Conservation (phyloP, 2,113 vertebrate genomes). For the Hippoglossus stenolepis region DNA sequence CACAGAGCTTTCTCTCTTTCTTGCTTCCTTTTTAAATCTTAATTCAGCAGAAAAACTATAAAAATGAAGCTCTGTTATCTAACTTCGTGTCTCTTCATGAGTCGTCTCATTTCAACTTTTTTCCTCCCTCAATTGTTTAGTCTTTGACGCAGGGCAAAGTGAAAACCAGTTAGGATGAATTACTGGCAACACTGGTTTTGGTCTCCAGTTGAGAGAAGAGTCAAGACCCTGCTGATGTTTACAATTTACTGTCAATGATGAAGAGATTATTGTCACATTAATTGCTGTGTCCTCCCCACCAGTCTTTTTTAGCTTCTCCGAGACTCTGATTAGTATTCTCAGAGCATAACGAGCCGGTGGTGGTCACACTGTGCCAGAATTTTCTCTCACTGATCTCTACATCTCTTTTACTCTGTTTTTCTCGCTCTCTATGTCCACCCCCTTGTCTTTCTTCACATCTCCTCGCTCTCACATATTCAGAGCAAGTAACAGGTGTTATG, state of each 20-base stretch:
- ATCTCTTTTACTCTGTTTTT: slow-evolving; percentile 35
- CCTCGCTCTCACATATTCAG: slow-evolving; percentile 24
- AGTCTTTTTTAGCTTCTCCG: slow-evolving; percentile 45
- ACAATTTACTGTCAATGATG: slow-evolving; percentile 36
- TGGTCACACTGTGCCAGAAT: slow-evolving; percentile 65
- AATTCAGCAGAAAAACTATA: too few species aligned
- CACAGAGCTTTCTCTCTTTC: too few species aligned
- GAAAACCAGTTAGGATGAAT: not conserved
- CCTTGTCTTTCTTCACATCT: slow-evolving; percentile 30
- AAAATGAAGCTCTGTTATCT: not conserved
- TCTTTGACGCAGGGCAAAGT: not conserved
- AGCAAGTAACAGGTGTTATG: not conserved
- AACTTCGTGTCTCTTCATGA: not conserved
- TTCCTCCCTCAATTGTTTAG: not conserved
- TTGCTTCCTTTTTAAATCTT: too few species aligned
- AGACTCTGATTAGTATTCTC: slow-evolving; percentile 74
- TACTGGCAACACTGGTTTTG: not conserved
- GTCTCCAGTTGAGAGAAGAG: not conserved
- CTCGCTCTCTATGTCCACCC: slow-evolving; percentile 10
- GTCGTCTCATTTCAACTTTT: not conserved
- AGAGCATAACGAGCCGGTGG: slow-evolving; percentile 55
- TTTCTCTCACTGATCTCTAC: slow-evolving; percentile 46
- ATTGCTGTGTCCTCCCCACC: slow-evolving; percentile 45
- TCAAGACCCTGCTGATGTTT: slow-evolving; percentile 8
- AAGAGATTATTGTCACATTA: slow-evolving; percentile 58